Base-by-base conservation (phyloP, 2,113 vertebrate genomes). In the Carassius auratus region DNA sequence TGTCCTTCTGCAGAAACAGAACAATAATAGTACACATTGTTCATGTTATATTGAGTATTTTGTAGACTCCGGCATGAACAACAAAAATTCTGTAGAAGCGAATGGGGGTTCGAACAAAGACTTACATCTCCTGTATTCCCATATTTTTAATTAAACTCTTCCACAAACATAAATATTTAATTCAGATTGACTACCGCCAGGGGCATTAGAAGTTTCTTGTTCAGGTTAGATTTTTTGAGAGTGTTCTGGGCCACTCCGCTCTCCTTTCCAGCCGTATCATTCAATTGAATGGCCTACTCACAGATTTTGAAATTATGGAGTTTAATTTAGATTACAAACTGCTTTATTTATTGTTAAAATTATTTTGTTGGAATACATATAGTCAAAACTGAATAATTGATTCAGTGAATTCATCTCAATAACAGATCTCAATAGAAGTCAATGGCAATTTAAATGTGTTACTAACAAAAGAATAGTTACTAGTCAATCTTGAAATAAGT, bases 181-280 rank as follows among this genome's bases (percentile, higher is more conserved):
- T 38, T 59, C 9, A 21, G 30, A 23, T 13, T 38, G 17, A 5
- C 64, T 88, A 94, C 93, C 92, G 89, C 87, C 48, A 93, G 84
- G 30, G 89, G 55, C 4, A 87, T 1, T 0, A 91, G 92, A 78
- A 95, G n/a, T 13, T 55, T 86, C 13, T 33, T 69, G 78, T 91
- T 91, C 86, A 94, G 73, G 30, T 17, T 76, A 21, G 82, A 13
- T 38, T 91, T 86, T 30, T 89, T 91, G 74, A 94, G 83, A 55
- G 91, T 87, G 62, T 68, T 45, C 2, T 85, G 81, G 0, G 93
- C 91, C 85, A 85, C 86, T 4, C 52, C 88, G 87, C 90, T 95
- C 89, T 95, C 93, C 0, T 48, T 85, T 50, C 0, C 38, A 23
- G 94, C 94, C 3, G 89, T 81, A 0, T 30, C 30, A 45, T 88